Percentiles rank a stretch among this genome's conserved stretches.
phyloP scores from a whole-genome alignment of 2,797 vertebrate species.

The Serranus cabrilla region DNA sequence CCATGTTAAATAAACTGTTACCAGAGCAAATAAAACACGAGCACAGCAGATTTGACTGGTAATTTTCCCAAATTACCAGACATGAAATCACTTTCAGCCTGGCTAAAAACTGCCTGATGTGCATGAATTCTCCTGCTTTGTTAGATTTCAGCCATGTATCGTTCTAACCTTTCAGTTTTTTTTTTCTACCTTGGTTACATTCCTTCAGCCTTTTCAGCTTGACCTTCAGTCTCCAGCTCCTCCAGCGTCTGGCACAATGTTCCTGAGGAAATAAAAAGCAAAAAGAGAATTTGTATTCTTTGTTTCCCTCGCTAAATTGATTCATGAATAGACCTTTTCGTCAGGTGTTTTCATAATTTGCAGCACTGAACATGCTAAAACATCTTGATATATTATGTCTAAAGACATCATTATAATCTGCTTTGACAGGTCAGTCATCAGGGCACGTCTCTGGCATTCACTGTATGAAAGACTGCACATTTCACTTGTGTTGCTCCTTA shows the following conservation, averaged over 20 bases:
- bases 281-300: neutral
- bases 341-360: neutral
- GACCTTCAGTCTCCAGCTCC: conserved; percentile 8
- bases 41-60: too few species aligned
- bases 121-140: conserved; percentile 1
- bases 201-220: neutral
- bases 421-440: neutral
- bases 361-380: neutral
- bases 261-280: conserved; percentile 12
- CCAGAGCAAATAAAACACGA: too few species aligned
- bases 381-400: neutral
- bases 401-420: conserved; percentile 2
- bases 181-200: neutral
- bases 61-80: neutral
- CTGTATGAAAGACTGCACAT: conserved; percentile 10
- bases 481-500: conserved; percentile 12
- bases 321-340: neutral
- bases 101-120: neutral
- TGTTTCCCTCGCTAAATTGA: neutral
- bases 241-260: neutral
- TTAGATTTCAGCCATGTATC: conserved; percentile 3
- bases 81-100: neutral
- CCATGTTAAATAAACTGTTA: too few species aligned
- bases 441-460: neutral
- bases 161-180: neutral